phyloP scores from a whole-genome alignment of 2,888 invertebrate species.

The Lasioglossum figueresi region DNA sequence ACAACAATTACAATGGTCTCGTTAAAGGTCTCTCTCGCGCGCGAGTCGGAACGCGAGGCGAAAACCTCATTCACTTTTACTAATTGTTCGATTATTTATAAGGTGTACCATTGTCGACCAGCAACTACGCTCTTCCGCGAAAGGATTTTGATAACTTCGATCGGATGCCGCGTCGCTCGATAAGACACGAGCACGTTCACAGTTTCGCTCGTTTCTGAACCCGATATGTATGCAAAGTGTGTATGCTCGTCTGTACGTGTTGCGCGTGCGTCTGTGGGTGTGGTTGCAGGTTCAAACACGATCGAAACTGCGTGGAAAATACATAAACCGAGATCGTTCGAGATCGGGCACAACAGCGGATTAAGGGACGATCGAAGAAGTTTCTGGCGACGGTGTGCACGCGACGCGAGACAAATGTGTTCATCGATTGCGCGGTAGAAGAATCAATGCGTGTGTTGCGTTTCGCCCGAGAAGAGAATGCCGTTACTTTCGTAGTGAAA shows the following conservation, averaged over 20 bases:
- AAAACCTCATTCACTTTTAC: slow-evolving; percentile 16
- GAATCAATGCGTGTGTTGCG: slow-evolving; percentile 23
- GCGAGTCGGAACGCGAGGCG: background rate
- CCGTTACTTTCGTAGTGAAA: slow-evolving; percentile 34
- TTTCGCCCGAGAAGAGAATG: slow-evolving; percentile 4
- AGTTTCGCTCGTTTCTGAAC: slow-evolving; percentile 22
- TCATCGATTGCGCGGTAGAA: slow-evolving; percentile 48
- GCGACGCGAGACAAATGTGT: slow-evolving; percentile 53
- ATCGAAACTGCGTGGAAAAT: slow-evolving; percentile 9
- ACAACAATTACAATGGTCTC: background rate
- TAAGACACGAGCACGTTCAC: background rate
- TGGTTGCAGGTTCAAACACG: background rate
- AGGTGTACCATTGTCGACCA: background rate
- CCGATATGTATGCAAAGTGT: background rate
- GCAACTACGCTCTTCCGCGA: background rate
- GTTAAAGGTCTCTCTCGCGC: background rate
- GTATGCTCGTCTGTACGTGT: background rate
- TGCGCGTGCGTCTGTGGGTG: background rate
- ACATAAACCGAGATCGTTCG: background rate
- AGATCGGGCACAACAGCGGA: background rate
- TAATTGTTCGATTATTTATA: slow-evolving; percentile 17
- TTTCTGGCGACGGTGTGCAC: slow-evolving; percentile 23
- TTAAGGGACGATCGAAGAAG: background rate
- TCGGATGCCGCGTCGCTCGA: background rate
- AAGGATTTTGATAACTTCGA: background rate